These are phyloP conservation scores for Dioctria linearis DNA, from an alignment of 2,888 invertebrate species.

Conservation along the genomic window DNA sequence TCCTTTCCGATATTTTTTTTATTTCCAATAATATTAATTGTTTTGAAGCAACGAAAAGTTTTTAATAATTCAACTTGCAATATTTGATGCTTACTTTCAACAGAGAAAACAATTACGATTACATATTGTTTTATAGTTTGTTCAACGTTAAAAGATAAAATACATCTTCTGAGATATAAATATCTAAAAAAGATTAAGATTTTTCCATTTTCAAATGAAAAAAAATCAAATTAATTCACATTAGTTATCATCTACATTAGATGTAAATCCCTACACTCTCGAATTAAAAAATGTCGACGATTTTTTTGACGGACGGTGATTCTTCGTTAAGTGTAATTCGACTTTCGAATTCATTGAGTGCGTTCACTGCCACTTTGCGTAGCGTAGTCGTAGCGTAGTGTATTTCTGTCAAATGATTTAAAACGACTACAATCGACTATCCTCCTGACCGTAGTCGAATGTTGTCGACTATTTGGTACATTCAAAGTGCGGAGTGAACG, in stretches of 20 bases:
- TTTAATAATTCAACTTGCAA: background rate
- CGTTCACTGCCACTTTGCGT: no score
- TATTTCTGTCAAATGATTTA: no score
- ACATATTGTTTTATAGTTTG: no score
- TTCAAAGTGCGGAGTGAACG: no score
- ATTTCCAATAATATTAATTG: background rate
- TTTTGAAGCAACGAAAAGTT: no score
- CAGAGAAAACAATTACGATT: background rate
- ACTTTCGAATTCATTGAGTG: constrained; percentile 1
- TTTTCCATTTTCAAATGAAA: background rate
- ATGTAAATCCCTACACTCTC: background rate
- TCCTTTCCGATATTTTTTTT: background rate
- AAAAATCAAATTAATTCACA: background rate
- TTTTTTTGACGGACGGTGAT: constrained; percentile 22
- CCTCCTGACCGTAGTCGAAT: no score
- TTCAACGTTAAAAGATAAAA: no score
- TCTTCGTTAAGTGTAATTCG: constrained; percentile 20
- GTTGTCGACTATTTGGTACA: no score
- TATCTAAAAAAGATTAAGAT: background rate
- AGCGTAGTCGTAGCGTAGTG: no score
- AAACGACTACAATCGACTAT: no score
- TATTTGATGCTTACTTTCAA: constrained; percentile 6
- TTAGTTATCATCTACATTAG: background rate
- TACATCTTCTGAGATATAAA: background rate
- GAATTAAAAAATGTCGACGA: constrained; percentile 45